A percentile compares a stretch with the other conserved stretches of the same genome.
These are phyloP conservation scores for Andrena bucephala DNA, from an alignment of 2,888 invertebrate species.

Conservation along the genomic window DNA sequence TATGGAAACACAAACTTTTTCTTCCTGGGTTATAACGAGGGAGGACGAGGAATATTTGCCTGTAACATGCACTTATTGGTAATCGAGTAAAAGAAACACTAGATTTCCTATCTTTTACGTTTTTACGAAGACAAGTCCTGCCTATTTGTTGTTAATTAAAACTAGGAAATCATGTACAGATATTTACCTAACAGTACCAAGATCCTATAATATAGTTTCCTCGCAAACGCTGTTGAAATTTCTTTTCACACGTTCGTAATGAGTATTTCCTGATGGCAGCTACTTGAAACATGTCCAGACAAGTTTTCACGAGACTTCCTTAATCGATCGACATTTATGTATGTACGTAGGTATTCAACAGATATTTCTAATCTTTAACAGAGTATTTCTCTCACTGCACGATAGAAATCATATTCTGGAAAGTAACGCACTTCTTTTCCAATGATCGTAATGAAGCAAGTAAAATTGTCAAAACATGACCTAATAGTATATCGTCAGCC, in stretches of 20 bases:
- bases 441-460: slow-evolving; percentile 41
- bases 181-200: slow-evolving; percentile 40
- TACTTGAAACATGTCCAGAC: slow-evolving; percentile 70
- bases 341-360: background rate
- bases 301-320: slow-evolving; percentile 67
- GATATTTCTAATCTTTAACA: background rate
- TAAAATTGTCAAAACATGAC: slow-evolving; percentile 77
- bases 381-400: slow-evolving; percentile 21
- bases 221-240: slow-evolving; percentile 14
- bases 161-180: background rate
- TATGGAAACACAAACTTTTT: background rate
- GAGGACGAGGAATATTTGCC: background rate
- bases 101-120: no score
- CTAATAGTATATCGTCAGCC: slow-evolving; percentile 73
- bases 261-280: slow-evolving; percentile 65
- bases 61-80: background rate
- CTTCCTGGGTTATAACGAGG: background rate
- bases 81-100: background rate
- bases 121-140: background rate
- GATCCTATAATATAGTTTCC: background rate
- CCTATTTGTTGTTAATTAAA: background rate
- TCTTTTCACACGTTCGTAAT: slow-evolving; percentile 48
- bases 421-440: slow-evolving; percentile 31
- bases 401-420: slow-evolving; percentile 37
- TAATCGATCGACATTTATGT: background rate